Conservation (phyloP, 2,888 invertebrate species). For the Deilephila elpenor region DNA sequence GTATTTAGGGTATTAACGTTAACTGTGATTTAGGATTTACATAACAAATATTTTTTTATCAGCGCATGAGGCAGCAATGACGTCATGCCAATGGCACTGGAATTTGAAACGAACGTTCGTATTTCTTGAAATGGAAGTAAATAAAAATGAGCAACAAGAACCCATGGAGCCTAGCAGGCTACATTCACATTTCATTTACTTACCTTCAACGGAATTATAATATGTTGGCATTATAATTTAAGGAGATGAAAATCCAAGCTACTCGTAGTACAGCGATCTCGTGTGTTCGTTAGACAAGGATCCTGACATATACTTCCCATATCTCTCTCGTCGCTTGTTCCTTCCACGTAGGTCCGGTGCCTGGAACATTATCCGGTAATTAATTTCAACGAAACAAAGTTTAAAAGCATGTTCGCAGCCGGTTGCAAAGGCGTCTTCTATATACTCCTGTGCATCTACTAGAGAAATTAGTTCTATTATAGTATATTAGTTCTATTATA, state of each 20-base stretch:
- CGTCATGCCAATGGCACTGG: not conserved
- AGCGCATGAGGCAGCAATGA: not conserved
- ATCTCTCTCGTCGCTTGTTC: constrained; percentile 4
- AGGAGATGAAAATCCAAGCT: not conserved
- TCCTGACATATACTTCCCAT: not conserved
- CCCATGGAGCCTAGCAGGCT: not conserved
- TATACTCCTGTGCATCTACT: not conserved
- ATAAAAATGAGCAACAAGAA: not conserved
- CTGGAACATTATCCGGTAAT: constrained; percentile 15
- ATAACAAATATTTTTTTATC: not conserved
- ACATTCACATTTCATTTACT: not conserved
- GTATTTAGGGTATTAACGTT: not conserved
- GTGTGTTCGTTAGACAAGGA: not conserved
- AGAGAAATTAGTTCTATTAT: not conserved
- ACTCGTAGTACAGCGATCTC: not conserved
- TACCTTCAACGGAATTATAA: not conserved
- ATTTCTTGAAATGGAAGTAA: not conserved
- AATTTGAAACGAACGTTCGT: not conserved
- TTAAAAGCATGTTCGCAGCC: not conserved
- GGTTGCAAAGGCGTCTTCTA: not conserved
- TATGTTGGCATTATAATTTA: not conserved
- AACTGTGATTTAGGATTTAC: not conserved
- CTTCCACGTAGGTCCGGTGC: not conserved
- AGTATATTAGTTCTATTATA: no score
- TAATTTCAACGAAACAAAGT: constrained; percentile 16